These are phyloP conservation scores for Thecocarcelia acutangulata DNA, from an alignment of 2,888 invertebrate species.

Conservation along the genomic window DNA sequence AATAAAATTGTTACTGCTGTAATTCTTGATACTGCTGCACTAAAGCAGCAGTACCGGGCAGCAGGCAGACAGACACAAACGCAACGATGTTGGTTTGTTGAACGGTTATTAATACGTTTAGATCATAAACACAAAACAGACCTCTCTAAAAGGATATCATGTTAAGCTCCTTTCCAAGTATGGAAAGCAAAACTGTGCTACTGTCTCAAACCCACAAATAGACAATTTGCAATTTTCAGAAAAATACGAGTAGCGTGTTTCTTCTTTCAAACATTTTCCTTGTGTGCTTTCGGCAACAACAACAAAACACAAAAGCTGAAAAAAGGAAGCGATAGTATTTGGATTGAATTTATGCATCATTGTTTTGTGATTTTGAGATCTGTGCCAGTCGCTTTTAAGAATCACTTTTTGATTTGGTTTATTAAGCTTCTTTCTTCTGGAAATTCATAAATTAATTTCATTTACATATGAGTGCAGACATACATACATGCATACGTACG, in stretches of 20 bases:
- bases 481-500: too few species aligned
- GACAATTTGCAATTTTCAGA: constrained; percentile 29
- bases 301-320: neutral
- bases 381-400: too few species aligned
- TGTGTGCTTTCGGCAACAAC: constrained; percentile 8
- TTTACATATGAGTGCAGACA: too few species aligned
- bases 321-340: constrained; percentile 1
- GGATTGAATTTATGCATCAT: constrained; percentile 25
- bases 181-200: constrained; percentile 3
- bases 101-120: constrained; percentile 5
- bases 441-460: neutral
- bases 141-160: constrained; percentile 42
- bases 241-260: constrained; percentile 30
- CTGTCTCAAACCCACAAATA: neutral
- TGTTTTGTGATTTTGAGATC: too few species aligned
- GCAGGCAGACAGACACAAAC: neutral
- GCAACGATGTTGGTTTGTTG: neutral
- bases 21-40: constrained; percentile 19
- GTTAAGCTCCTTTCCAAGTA: constrained; percentile 23
- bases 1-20: constrained; percentile 1
- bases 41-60: neutral
- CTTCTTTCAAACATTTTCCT: neutral
- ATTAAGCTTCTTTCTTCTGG: too few species aligned
- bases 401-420: too few species aligned
- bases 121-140: constrained; percentile 47